A percentile compares a stretch with the other conserved stretches of the same genome.
phyloP scores from a whole-genome alignment of 2,797 vertebrate genomes.

The Aulostomus chinensis region DNA sequence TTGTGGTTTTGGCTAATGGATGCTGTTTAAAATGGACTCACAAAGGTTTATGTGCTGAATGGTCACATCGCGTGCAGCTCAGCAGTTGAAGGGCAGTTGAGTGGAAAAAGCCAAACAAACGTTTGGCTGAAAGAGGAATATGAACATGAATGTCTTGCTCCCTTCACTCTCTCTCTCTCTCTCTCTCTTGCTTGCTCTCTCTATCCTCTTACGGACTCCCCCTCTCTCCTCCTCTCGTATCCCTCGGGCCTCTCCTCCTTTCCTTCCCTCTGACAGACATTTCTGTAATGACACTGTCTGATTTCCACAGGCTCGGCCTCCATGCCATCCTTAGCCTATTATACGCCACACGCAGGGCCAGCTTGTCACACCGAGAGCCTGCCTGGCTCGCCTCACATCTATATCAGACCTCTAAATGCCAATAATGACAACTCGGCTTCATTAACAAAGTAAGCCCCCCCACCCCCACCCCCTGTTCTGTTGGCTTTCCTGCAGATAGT shows the following conservation, averaged over 20 bases:
- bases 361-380: slow-evolving; percentile 23
- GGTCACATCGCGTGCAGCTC: slow-evolving; percentile 12
- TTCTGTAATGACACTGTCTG: slow-evolving; percentile 67
- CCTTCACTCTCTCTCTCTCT: slow-evolving; percentile 6
- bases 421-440: slow-evolving; percentile 35
- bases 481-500: slow-evolving; percentile 11
- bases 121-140: slow-evolving; percentile 25
- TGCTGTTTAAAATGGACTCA: slow-evolving; percentile 20
- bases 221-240: background rate
- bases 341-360: slow-evolving; percentile 17
- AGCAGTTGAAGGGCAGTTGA: slow-evolving; percentile 47
- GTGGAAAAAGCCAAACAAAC: slow-evolving; percentile 59
- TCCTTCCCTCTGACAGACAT: slow-evolving; percentile 68
- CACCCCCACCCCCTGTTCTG: slow-evolving; percentile 18
- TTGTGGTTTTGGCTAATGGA: background rate
- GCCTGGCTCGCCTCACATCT: slow-evolving; percentile 29
- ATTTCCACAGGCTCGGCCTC: slow-evolving; percentile 48
- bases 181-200: slow-evolving; percentile 7
- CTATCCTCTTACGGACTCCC: slow-evolving; percentile 1
- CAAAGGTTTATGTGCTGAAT: slow-evolving; percentile 15
- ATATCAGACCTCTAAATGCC: slow-evolving; percentile 42
- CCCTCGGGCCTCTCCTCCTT: slow-evolving; percentile 35
- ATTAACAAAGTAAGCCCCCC: slow-evolving; percentile 36
- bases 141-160: slow-evolving; percentile 35
- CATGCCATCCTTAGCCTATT: slow-evolving; percentile 24